These are phyloP conservation scores for Argynnis bischoffii DNA, from an alignment of 2,888 invertebrate species.

Conservation along the genomic window DNA sequence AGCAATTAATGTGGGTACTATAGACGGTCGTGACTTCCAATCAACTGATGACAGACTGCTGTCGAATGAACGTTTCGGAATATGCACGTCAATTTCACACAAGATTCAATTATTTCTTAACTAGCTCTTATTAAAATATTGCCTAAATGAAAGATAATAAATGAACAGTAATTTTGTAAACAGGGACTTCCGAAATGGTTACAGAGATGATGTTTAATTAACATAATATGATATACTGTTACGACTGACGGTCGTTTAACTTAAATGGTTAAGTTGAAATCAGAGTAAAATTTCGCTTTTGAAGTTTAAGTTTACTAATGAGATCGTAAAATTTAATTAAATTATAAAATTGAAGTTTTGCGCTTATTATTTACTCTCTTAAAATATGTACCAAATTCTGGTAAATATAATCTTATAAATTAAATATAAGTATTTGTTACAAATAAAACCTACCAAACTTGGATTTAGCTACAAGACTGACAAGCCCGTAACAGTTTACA, in stretches of 20 bases:
- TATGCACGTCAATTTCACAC: conserved; percentile 4
- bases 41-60: conserved; percentile 29
- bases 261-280: conserved; percentile 10
- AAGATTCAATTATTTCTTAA: conserved; percentile 4
- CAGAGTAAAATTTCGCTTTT: conserved; percentile 10
- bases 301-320: conserved; percentile 10
- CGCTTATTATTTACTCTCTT: not conserved
- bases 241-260: not conserved
- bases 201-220: conserved; percentile 8
- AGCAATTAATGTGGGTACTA: conserved; percentile 22
- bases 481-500: too few species aligned
- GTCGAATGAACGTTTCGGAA: conserved; percentile 8
- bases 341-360: not conserved
- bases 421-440: too few species aligned
- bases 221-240: conserved; percentile 8
- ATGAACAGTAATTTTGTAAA: conserved; percentile 2
- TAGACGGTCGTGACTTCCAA: conserved; percentile 23
- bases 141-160: too few species aligned
- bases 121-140: too few species aligned
- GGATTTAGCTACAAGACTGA: not conserved
- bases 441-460: not conserved
- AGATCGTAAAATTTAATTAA: conserved; percentile 4
- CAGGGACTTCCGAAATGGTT: not conserved
- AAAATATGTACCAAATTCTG: too few species aligned
- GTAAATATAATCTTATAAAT: too few species aligned